A percentile compares a stretch with the other conserved stretches of the same genome.
These are phyloP conservation scores for Panagrolaimus sp. DNA, from an alignment of 1,140 invertebrate species.

Conservation along the genomic window DNA sequence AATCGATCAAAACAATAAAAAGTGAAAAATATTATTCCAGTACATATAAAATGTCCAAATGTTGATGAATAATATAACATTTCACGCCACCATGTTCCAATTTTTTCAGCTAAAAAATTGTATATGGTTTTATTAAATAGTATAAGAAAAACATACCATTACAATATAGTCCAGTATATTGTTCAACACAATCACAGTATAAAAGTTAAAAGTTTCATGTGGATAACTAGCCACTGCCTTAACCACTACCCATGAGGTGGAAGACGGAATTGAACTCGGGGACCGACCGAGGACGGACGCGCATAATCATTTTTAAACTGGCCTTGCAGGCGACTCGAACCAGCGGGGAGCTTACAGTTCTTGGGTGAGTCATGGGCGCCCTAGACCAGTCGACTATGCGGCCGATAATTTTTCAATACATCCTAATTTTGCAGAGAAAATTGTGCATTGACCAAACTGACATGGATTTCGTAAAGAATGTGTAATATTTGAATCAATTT, in stretches of 20 bases:
- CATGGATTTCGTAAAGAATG: not conserved
- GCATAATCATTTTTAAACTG: too few relatives aligned
- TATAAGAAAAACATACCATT: conserved; percentile 12
- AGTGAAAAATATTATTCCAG: not conserved
- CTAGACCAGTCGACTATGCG: too few relatives aligned
- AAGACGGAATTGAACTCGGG: too few relatives aligned
- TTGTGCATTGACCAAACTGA: not conserved
- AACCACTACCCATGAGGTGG: too few relatives aligned
- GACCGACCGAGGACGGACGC: too few relatives aligned
- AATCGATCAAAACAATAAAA: not conserved
- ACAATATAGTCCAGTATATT: not conserved
- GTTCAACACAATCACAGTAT: conserved; percentile 7
- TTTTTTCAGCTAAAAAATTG: not conserved
- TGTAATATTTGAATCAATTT: not conserved
- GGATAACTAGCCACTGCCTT: too few relatives aligned
- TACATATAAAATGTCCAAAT: not conserved
- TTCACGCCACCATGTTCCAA: conserved; percentile 6
- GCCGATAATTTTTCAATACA: not conserved
- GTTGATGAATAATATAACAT: not conserved
- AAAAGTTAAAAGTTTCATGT: too few relatives aligned
- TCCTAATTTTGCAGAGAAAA: not conserved
- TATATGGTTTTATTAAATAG: not conserved
- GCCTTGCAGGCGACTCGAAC: too few relatives aligned
- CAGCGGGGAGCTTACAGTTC: too few relatives aligned
- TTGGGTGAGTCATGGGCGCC: too few relatives aligned